Evolutionary conservation across 2,797 vertebrate species (phyloP).

Genomic region (Typhlichthys eigenmanni): DNA sequence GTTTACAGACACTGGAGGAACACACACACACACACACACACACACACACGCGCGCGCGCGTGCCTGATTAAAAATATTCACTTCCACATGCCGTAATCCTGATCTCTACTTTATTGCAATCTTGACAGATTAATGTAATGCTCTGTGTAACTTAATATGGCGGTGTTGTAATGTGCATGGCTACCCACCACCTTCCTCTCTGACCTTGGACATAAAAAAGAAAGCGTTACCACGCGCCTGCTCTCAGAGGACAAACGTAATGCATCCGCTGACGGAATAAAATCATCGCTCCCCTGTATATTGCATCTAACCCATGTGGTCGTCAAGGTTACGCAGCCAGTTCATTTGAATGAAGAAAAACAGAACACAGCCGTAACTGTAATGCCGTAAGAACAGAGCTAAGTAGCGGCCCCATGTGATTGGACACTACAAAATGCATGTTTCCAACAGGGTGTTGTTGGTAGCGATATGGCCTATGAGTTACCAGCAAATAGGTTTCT

Average conservation of each 20-base stretch:
- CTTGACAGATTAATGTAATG: constrained; percentile 81
- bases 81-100: constrained; percentile 74
- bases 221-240: constrained; percentile 31
- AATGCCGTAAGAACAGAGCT: too few relatives aligned
- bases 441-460: constrained; percentile 13
- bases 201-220: constrained; percentile 70
- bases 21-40: constrained; percentile 32
- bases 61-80: constrained; percentile 80
- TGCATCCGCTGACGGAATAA: constrained; percentile 30
- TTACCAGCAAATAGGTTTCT: constrained; percentile 62
- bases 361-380: constrained; percentile 13
- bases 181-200: constrained; percentile 57
- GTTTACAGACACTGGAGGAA: constrained; percentile 70
- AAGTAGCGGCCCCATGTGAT: too few relatives aligned
- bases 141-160: constrained; percentile 74
- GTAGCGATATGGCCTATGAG: constrained; percentile 47
- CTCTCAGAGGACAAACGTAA: constrained; percentile 47
- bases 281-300: constrained; percentile 30
- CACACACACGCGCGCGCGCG: constrained; percentile 32
- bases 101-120: constrained; percentile 78
- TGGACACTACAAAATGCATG: neutral
- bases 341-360: constrained; percentile 41
- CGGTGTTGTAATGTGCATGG: constrained; percentile 60
- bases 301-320: constrained; percentile 35
- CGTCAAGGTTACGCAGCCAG: constrained; percentile 39